Conservation (phyloP, 1,140 invertebrate species). For the Scaptodrosophila lebanonensis region DNA sequence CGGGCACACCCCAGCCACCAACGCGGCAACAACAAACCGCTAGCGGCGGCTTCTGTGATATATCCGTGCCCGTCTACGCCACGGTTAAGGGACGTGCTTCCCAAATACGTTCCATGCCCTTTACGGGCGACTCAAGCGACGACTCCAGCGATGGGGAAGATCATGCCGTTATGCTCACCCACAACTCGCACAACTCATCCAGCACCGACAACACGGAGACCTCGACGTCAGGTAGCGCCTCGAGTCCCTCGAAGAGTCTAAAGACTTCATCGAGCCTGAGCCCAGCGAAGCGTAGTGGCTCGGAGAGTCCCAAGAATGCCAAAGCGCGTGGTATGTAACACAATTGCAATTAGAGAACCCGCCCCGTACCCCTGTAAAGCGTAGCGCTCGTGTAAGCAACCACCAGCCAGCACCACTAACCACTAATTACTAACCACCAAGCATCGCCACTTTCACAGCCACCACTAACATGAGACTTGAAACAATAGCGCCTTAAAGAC, state of each 20-base stretch:
- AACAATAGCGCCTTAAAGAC: background rate
- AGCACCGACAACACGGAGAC: slow-evolving; percentile 79
- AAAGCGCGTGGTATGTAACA: slow-evolving; percentile 68
- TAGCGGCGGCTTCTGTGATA: slow-evolving; percentile 87
- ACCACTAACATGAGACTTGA: too few relatives aligned
- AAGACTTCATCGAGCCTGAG: slow-evolving; percentile 90
- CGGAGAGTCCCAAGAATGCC: slow-evolving; percentile 80
- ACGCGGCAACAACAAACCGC: slow-evolving; percentile 78
- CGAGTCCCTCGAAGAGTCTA: slow-evolving; percentile 89
- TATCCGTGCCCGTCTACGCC: slow-evolving; percentile 95
- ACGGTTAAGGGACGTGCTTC: slow-evolving; percentile 97
- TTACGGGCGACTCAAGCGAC: slow-evolving; percentile 95
- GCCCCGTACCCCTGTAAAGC: slow-evolving; percentile 10
- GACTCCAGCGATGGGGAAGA: slow-evolving; percentile 95
- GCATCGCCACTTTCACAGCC: background rate
- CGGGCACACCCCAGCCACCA: slow-evolving; percentile 72
- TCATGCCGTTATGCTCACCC: slow-evolving; percentile 77
- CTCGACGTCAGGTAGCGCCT: slow-evolving; percentile 81
- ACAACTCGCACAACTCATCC: slow-evolving; percentile 76
- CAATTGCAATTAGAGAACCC: background rate
- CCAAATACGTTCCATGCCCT: slow-evolving; percentile 96
- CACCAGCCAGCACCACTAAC: slow-evolving; percentile 9
- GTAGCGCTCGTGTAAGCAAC: slow-evolving; percentile 24
- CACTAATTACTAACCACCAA: slow-evolving; percentile 9
- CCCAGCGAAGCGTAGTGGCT: slow-evolving; percentile 89